Base-by-base conservation (phyloP, 2,888 invertebrate species). In the Synanthedon myopaeformis region DNA sequence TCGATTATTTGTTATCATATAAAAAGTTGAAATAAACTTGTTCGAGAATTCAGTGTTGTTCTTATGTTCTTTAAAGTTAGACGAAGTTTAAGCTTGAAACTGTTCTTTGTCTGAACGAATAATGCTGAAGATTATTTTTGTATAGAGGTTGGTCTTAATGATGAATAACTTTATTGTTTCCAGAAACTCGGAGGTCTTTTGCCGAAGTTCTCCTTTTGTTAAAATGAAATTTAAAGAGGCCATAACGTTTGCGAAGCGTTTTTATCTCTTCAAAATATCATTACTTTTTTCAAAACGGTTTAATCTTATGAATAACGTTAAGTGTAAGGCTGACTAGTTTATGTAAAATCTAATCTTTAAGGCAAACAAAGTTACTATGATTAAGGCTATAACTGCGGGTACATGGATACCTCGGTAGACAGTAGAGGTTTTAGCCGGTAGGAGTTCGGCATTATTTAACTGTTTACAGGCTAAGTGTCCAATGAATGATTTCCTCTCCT, bases 141-240 rank as follows among this genome's bases (percentile, higher is more conserved):
- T 59, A 62, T 60, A 58, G 61, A 60, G 57, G 57, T 57, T 53
- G 56, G 56, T 60, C 60, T 64, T 60, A 62, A 64, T 63, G 62
- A 63, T 62, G 60, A 66, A 66, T 66, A 61, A 59, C 58, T 62
- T 63, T 64, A 60, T 63, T 66, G 58, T 62, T 60, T 58, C 58
- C 58, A 55, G 56, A 55, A 58, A 56, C 56, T 61, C 56, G 56
- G 63, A 60, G 58, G 60, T 65, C 58, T 17, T 45, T 45, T 45
- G n/a, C 11, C 45, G 45, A 45, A 58, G 66, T 66, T 59, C 62
- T 62, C 60, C 59, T 61, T 64, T 57, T 57, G 51, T 58, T 64
- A 69, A 63, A 69, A 67, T 64, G 57, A 61, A 64, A 60, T 61
- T 52, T 58, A 58, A 52, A 57, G 55, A 51, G 58, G 58, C 57